phyloP scores from a whole-genome alignment of 2,113 vertebrate species.

The Tyrannus savana region DNA sequence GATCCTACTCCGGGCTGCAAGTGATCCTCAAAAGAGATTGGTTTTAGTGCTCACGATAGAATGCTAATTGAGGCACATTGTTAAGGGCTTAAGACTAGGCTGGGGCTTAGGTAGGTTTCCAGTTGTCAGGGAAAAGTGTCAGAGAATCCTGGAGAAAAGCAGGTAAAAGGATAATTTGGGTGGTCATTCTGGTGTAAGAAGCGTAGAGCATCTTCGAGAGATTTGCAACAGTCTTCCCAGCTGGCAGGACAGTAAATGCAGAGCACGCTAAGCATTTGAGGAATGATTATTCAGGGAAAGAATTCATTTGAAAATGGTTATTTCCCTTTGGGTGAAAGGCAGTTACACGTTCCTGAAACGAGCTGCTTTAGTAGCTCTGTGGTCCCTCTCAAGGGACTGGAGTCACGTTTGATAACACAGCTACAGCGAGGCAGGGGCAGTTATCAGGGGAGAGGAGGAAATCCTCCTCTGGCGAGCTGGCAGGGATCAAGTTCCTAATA shows the following conservation, averaged over 20 bases:
- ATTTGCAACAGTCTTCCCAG: not conserved
- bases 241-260: not conserved
- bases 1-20: not conserved
- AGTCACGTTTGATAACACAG: not conserved
- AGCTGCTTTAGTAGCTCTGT: not conserved
- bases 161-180: not conserved
- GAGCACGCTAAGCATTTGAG: not conserved
- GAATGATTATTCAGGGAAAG: not conserved
- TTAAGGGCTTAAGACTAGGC: not conserved
- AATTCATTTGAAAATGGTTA: not conserved
- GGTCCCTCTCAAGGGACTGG: not conserved
- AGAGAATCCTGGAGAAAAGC: not conserved
- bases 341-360: not conserved
- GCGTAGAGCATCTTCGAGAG: not conserved
- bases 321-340: not conserved
- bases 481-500: not conserved
- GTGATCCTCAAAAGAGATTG: not conserved
- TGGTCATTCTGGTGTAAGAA: not conserved
- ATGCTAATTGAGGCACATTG: not conserved
- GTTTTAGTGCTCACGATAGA: not conserved
- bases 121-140: not conserved
- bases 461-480: not conserved
- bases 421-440: not conserved
- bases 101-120: not conserved
- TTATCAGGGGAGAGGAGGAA: not conserved